Evolutionary conservation across 2,113 vertebrate genomes (phyloP).

Genomic region (Beaufortia kweichowensis): DNA sequence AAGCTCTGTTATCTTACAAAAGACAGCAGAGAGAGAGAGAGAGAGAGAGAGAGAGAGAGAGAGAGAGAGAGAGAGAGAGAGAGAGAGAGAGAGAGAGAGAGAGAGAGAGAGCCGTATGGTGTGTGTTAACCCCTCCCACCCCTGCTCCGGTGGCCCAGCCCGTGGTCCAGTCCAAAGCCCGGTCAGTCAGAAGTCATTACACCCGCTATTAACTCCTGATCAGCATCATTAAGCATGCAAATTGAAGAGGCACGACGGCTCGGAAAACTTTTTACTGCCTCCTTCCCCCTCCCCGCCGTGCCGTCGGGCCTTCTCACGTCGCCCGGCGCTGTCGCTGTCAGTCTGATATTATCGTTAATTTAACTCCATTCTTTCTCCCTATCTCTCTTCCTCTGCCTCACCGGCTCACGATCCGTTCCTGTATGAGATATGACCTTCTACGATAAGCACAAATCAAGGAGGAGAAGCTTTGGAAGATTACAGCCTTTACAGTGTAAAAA

Average conservation of each 20-base stretch:
- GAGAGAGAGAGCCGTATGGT: constrained; percentile 54
- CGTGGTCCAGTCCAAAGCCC: constrained; percentile 62
- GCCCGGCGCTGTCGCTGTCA: constrained; percentile 40
- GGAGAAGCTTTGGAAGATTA: constrained; percentile 9
- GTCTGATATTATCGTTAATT: constrained; percentile 25
- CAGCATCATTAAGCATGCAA: constrained; percentile 82
- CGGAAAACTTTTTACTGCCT: constrained; percentile 73
- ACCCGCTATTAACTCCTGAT: constrained; percentile 80
- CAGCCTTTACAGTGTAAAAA: constrained; percentile 20
- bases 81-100: constrained; percentile 25
- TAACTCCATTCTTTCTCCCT: background rate
- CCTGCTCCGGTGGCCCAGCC: constrained; percentile 47
- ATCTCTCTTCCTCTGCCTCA: background rate
- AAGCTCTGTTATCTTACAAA: constrained; percentile 38
- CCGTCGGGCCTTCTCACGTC: constrained; percentile 36
- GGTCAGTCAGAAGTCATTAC: constrained; percentile 82
- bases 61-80: background rate
- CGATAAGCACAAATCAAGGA: constrained; percentile 36
- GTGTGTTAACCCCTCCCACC: constrained; percentile 56
- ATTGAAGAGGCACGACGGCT: constrained; percentile 78
- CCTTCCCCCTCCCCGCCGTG: constrained; percentile 32
- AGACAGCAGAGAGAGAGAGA: constrained; percentile 19
- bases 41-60: constrained; percentile 18
- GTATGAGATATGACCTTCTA: constrained; percentile 17
- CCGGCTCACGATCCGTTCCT: background rate